Evolutionary conservation across 2,888 invertebrate species (phyloP), one percentile per base, ranked within the genome.

Genomic region (Stenoptilia bipunctidactyla): DNA sequence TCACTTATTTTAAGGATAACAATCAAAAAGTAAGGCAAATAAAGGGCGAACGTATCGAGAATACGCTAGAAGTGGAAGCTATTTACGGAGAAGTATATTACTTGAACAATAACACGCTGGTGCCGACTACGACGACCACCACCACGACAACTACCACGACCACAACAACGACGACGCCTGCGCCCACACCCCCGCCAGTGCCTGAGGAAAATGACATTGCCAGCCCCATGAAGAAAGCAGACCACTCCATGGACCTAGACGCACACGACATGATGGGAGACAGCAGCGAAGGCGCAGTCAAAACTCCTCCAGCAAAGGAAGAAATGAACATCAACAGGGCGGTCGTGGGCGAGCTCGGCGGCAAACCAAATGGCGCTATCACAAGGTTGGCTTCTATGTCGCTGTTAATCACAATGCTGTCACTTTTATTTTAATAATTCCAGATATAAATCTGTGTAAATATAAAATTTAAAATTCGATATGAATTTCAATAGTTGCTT

Each of bases 31-130:
- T 86, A 1, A 85, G 92, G 25, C 66, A 71, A 39, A 87, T 92
- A 58, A 80, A 80, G 50, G 91, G 90, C 6, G 87, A 82, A 48
- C 85, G 88, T 45, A 82, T 86, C 15, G 92, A 92, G 61, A 86
- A 87, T 42, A 88, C 87, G 12, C 79, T 92, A 61, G 90, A 92
- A 57, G 87, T 94, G 0, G 86, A 85, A 49, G 87, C 91, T 4
- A 87, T 90, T 49, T 91, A 90, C 51, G 90, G 92, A n/a, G 89
- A 90, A 15, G 86, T 91, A 37, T 95, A 92, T 66, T 94, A 88
- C 71, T 67, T 92, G 35, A 85, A 86, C 39, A 94, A 94, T 66
- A 88, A 90, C 51, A 90, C 88, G 12, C 68, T 91, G 33, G 92
- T 94, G 13, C 94, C 94, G 1, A 93, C 92, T 9, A 93, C 91